Percentiles rank a stretch among this genome's conserved stretches.
phyloP scores from a whole-genome alignment of 2,113 vertebrate species.

The Sterrhoptilus dennistouni region DNA sequence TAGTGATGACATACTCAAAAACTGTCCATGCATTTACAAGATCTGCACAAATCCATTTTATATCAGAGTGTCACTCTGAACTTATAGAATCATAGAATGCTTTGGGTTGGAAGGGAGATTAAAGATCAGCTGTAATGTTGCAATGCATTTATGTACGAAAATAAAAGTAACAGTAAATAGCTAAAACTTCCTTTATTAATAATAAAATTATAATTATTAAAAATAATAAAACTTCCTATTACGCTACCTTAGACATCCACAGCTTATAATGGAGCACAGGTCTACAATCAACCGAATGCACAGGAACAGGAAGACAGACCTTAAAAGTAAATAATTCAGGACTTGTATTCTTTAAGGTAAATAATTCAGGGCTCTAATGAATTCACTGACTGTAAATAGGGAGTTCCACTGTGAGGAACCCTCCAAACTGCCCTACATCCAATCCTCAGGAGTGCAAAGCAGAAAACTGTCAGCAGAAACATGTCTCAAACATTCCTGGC shows the following conservation, averaged over 20 bases:
- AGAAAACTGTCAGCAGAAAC: slow-evolving; percentile 4
- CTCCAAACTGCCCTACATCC: slow-evolving; percentile 51
- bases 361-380: slow-evolving; percentile 60
- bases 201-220: too few relatives aligned
- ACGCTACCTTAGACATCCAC: not conserved
- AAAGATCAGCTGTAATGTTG: not conserved
- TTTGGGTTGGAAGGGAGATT: not conserved
- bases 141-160: not conserved
- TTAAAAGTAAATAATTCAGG: slow-evolving; percentile 63
- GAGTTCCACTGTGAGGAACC: not conserved
- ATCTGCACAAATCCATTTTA: not conserved
- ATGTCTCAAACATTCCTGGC: not conserved
- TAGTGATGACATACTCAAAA: not conserved
- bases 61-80: not conserved
- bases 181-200: not conserved
- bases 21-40: not conserved
- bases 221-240: not conserved
- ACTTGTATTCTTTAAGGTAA: slow-evolving; percentile 51
- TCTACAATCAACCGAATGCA: not conserved
- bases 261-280: not conserved
- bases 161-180: not conserved
- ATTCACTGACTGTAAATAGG: not conserved
- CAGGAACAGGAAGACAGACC: not conserved
- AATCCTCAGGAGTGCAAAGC: not conserved
- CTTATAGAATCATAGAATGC: not conserved